phyloP scores from a whole-genome alignment of 2,888 invertebrate genomes.

The Caenorhabditis virilis region DNA sequence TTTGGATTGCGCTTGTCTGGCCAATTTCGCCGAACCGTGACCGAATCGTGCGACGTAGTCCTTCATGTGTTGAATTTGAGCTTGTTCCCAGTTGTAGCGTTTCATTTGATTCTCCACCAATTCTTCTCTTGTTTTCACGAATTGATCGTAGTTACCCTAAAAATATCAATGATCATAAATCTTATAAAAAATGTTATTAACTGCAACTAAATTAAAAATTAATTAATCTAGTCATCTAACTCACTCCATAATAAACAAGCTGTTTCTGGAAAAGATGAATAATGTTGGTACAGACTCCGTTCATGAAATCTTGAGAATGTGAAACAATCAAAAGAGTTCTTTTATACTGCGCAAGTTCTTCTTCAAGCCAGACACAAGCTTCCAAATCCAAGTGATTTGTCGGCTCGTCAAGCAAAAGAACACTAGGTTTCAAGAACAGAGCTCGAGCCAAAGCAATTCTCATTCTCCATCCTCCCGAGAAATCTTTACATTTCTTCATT shows the following conservation, averaged over 20 bases:
- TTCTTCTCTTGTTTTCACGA: constrained; percentile 89
- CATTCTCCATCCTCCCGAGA: constrained; percentile 76
- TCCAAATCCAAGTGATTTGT: constrained; percentile 79
- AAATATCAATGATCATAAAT: neutral
- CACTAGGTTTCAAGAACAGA: constrained; percentile 73
- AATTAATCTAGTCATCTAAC: constrained; percentile 57
- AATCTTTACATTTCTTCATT: constrained; percentile 76
- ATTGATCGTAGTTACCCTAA: constrained; percentile 90
- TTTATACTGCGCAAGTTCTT: constrained; percentile 93
- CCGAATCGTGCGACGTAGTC: constrained; percentile 98
- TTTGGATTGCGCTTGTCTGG: constrained; percentile 97
- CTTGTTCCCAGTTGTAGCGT: constrained; percentile 99
- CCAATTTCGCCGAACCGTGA: constrained; percentile 97
- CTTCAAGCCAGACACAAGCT: constrained; percentile 98
- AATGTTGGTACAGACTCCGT: constrained; percentile 89
- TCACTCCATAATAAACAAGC: constrained; percentile 88
- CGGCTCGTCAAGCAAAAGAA: constrained; percentile 75
- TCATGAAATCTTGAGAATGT: constrained; percentile 97
- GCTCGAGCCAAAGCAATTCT: constrained; percentile 75
- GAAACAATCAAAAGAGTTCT: constrained; percentile 95
- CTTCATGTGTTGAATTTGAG: constrained; percentile 99
- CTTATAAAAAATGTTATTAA: constrained; percentile 1
- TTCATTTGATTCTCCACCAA: constrained; percentile 97
- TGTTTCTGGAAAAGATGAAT: constrained; percentile 91
- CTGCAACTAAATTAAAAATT: neutral